Evolutionary conservation across 2,113 vertebrate species (phyloP).

Genomic region (Tyto alba): DNA sequence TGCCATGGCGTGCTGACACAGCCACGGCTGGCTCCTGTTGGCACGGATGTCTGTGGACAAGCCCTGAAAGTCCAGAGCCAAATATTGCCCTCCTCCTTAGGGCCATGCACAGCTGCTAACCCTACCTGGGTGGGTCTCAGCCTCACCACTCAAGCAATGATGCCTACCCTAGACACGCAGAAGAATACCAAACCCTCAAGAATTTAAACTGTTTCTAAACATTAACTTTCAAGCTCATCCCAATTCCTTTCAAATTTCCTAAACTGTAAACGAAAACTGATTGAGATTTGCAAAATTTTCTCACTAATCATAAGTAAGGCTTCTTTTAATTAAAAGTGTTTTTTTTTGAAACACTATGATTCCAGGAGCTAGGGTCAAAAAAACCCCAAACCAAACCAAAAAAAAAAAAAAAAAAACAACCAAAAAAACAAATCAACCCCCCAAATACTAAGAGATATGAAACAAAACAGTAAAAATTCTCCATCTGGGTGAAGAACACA

Average conservation of each 20-base stretch:
- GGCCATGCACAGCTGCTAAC: background rate
- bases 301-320: background rate
- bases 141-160: background rate
- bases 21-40: background rate
- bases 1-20: background rate
- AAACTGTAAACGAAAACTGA: background rate
- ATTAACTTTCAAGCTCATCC: background rate
- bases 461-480: background rate
- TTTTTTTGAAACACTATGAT: background rate
- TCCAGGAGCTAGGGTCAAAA: background rate
- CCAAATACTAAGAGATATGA: background rate
- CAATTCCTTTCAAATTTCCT: background rate
- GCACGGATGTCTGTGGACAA: background rate
- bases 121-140: rapidly evolving
- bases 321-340: background rate
- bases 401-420: no score
- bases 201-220: background rate
- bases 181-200: background rate
- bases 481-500: background rate
- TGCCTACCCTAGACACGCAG: background rate
- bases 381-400: rapidly evolving
- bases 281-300: background rate
- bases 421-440: rapidly evolving
- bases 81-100: background rate
- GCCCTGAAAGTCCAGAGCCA: background rate